These are phyloP conservation scores for Solen grandis DNA, from an alignment of 1,140 invertebrate genomes.

Conservation along the genomic window DNA sequence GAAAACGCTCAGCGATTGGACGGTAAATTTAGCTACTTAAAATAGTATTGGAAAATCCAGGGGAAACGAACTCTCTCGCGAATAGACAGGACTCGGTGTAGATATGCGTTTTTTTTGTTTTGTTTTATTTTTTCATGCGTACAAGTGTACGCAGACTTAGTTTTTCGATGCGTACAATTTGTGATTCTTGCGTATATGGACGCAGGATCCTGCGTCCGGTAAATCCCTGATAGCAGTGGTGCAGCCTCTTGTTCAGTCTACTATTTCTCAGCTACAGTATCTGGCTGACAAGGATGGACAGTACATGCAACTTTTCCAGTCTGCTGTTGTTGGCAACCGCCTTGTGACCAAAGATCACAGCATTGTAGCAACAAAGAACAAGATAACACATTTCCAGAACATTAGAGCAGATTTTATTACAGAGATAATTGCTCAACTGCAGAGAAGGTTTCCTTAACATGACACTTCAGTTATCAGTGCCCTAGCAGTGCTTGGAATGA, in stretches of 20 bases:
- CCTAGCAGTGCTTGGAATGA: not conserved
- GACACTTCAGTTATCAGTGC: not conserved
- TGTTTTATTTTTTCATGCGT: too few species aligned
- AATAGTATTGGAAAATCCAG: too few species aligned
- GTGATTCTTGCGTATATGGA: too few species aligned
- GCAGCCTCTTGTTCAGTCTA: not conserved
- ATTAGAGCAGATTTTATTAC: constrained; percentile 7
- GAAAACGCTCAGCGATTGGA: too few species aligned
- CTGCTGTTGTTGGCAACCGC: not conserved
- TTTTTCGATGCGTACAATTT: too few species aligned
- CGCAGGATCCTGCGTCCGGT: too few species aligned
- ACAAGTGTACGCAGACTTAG: too few species aligned
- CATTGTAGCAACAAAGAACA: not conserved
- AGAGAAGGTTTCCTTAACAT: not conserved
- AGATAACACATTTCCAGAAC: not conserved
- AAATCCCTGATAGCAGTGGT: not conserved
- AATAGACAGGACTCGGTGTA: too few species aligned
- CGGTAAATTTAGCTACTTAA: too few species aligned
- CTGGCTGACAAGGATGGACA: constrained; percentile 1
- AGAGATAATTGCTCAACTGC: not conserved
- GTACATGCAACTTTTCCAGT: not conserved
- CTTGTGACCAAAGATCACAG: not conserved
- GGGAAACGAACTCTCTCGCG: too few species aligned
- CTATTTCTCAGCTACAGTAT: not conserved
- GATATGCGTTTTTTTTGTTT: too few species aligned